Evolutionary conservation across 1,140 invertebrate genomes (phyloP).

Genomic region (Macrobrachium nipponense): DNA sequence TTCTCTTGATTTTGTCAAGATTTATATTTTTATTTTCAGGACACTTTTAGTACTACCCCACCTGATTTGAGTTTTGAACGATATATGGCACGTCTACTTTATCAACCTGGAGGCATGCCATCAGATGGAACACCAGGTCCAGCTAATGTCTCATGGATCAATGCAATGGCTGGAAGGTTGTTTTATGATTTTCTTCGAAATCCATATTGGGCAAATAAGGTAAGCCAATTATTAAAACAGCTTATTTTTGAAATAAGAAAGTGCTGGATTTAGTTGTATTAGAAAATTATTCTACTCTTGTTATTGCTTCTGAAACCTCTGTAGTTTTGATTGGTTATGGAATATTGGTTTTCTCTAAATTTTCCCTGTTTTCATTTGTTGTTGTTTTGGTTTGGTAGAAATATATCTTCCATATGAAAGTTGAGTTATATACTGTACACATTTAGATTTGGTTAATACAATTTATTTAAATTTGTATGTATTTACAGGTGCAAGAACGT

Average conservation of each 20-base stretch:
- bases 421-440: background rate
- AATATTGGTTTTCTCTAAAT: background rate
- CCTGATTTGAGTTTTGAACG: slow-evolving; percentile 46
- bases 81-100: slow-evolving; percentile 60
- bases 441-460: background rate
- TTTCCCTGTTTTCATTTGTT: background rate
- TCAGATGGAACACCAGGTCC: slow-evolving; percentile 21
- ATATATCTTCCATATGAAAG: background rate
- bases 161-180: slow-evolving; percentile 80
- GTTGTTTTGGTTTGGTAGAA: background rate
- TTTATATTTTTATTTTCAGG: no score
- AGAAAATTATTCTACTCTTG: background rate
- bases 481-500: slow-evolving; percentile 75
- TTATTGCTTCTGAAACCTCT: no score
- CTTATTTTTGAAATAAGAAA: background rate
- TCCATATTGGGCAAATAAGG: slow-evolving; percentile 73
- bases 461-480: background rate
- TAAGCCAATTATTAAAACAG: slow-evolving; percentile 64
- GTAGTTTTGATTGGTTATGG: no score
- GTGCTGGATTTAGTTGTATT: background rate
- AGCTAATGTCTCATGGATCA: slow-evolving; percentile 75
- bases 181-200: slow-evolving; percentile 83
- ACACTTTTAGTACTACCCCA: background rate
- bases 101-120: slow-evolving; percentile 29
- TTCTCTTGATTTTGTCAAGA: no score